Evolutionary conservation across 2,113 vertebrate species (phyloP).

Genomic region (Bostrychus sinensis): DNA sequence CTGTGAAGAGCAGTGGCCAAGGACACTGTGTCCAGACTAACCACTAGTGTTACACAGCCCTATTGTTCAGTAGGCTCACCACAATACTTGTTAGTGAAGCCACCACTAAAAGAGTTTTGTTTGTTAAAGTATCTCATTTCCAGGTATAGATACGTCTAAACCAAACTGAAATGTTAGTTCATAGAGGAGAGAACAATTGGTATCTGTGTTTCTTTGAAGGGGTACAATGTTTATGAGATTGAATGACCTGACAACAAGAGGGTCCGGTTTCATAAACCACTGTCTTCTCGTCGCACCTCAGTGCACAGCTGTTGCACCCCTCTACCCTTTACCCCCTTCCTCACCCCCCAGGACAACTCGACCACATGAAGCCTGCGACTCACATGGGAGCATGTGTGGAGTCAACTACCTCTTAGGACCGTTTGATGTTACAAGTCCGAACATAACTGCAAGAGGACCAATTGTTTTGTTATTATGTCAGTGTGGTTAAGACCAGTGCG

Average conservation of each 20-base stretch:
- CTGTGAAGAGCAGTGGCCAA: slow-evolving; percentile 52
- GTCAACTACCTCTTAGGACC: neutral
- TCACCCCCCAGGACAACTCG: slow-evolving; percentile 3
- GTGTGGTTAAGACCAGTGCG: neutral
- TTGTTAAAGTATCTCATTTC: neutral
- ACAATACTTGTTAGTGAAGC: slow-evolving; percentile 33
- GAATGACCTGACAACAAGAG: slow-evolving; percentile 76
- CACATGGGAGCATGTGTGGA: slow-evolving; percentile 66
- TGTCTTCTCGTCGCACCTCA: slow-evolving; percentile 49
- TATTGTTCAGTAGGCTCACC: slow-evolving; percentile 52
- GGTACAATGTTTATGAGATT: slow-evolving; percentile 3
- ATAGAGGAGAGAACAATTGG: neutral
- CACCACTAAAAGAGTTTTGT: slow-evolving; percentile 29
- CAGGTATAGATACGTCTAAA: neutral
- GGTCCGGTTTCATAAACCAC: slow-evolving; percentile 64
- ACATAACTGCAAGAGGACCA: neutral
- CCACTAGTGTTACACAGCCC: slow-evolving; percentile 57
- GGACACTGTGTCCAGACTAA: slow-evolving; percentile 55
- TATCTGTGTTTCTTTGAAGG: neutral
- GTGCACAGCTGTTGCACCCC: slow-evolving; percentile 28
- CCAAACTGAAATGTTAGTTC: neutral
- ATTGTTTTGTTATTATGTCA: slow-evolving; percentile 1
- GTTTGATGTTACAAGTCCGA: slow-evolving; percentile 1
- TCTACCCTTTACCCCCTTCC: neutral
- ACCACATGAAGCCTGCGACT: slow-evolving; percentile 27